Evolutionary conservation across 1,140 invertebrate genomes (phyloP).

Genomic region (Psilanteris sp.): DNA sequence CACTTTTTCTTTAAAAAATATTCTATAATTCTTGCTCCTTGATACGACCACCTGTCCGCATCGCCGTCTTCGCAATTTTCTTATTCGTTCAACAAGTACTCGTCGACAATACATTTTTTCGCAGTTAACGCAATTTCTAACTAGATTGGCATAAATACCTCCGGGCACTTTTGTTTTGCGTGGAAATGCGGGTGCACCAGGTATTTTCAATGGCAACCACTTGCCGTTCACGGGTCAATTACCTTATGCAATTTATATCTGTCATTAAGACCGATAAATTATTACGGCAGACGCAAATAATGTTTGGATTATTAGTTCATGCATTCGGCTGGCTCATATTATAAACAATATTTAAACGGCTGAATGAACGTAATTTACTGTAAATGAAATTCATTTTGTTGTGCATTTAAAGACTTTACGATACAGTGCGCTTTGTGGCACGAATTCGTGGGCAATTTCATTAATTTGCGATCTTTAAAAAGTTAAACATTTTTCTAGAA

Average conservation of each 20-base stretch:
- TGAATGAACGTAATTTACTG: no score
- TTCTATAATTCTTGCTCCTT: constrained; percentile 29
- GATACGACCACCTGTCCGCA: constrained; percentile 51
- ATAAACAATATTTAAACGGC: no score
- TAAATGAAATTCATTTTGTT: no score
- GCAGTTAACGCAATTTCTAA: constrained; percentile 59
- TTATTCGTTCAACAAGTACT: constrained; percentile 27
- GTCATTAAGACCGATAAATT: constrained; percentile 36
- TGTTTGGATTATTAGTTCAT: constrained; percentile 16
- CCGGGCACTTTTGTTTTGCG: constrained; percentile 56
- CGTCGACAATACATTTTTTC: constrained; percentile 53
- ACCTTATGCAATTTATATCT: constrained; percentile 62
- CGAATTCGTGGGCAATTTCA: no score
- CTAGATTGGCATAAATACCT: constrained; percentile 63
- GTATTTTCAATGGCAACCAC: constrained; percentile 62
- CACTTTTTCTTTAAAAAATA: constrained; percentile 50
- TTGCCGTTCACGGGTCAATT: constrained; percentile 57
- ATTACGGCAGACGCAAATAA: constrained; percentile 31
- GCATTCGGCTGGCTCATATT: no score
- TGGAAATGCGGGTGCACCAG: constrained; percentile 61
- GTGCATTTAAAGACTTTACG: no score
- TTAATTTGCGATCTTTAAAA: no score
- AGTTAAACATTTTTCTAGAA: no score
- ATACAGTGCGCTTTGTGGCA: no score
- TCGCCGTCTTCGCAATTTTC: constrained; percentile 37